Conservation (phyloP, 2,888 invertebrate species). For the Nemoura dubitans region DNA sequence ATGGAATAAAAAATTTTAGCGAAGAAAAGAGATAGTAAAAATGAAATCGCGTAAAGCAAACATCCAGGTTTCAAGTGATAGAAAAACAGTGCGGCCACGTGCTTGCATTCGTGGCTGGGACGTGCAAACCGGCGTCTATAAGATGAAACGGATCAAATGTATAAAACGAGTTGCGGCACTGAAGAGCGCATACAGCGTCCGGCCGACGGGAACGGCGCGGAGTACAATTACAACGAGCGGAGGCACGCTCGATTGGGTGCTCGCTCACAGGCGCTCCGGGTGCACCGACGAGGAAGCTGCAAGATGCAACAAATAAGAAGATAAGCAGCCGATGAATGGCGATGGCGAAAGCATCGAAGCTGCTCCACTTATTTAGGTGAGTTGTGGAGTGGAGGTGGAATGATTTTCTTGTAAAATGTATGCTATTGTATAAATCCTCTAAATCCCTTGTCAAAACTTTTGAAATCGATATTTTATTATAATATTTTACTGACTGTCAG, state of each 20-base stretch:
- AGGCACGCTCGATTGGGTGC: not conserved
- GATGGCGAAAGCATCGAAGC: not conserved
- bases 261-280: not conserved
- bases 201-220: not conserved
- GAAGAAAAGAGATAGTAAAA: not conserved
- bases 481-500: too few species aligned
- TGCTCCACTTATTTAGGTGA: not conserved
- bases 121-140: not conserved
- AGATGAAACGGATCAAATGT: not conserved
- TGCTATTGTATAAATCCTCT: too few species aligned
- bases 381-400: too few species aligned
- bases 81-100: not conserved
- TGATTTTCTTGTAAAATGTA: too few species aligned
- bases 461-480: too few species aligned
- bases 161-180: not conserved
- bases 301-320: not conserved
- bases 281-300: not conserved
- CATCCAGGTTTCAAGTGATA: not conserved
- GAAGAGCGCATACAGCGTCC: not conserved
- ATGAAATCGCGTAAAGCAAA: not conserved
- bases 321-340: not conserved
- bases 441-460: too few species aligned
- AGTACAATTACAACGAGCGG: not conserved
- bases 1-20: not conserved
- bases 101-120: not conserved